Evolutionary conservation across 2,113 vertebrate genomes (phyloP).

Genomic region (Chloropsis cyanopogon): DNA sequence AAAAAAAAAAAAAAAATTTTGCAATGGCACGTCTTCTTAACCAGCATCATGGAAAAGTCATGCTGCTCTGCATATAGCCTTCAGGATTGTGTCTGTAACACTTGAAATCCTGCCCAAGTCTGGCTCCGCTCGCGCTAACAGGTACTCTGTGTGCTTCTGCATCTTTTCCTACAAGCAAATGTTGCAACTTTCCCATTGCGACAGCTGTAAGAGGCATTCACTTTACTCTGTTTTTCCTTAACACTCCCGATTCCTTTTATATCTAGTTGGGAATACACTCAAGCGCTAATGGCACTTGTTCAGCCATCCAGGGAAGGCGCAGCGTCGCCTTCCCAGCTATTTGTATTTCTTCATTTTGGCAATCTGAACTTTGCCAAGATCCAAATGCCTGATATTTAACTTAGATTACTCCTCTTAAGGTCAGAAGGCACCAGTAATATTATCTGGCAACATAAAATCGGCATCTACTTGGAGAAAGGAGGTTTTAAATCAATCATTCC

Average conservation of each 20-base stretch:
- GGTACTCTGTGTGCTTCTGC: slow-evolving; percentile 73
- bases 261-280: slow-evolving; percentile 53
- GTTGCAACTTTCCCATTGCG: slow-evolving; percentile 64
- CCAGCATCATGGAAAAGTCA: slow-evolving; percentile 58
- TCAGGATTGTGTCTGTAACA: slow-evolving; percentile 70
- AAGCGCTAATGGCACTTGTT: slow-evolving; percentile 57
- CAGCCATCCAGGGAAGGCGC: slow-evolving; percentile 43
- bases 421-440: slow-evolving; percentile 35
- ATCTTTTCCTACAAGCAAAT: slow-evolving; percentile 75
- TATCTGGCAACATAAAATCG: neutral
- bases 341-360: slow-evolving; percentile 51
- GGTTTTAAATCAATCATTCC: slow-evolving; percentile 51
- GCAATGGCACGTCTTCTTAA: slow-evolving; percentile 62
- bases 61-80: slow-evolving; percentile 61
- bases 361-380: slow-evolving; percentile 51
- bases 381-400: slow-evolving; percentile 49
- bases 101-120: slow-evolving; percentile 65
- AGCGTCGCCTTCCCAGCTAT: neutral
- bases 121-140: slow-evolving; percentile 67
- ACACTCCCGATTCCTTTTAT: slow-evolving; percentile 61
- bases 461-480: neutral
- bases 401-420: slow-evolving; percentile 25
- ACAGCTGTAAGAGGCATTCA: slow-evolving; percentile 59
- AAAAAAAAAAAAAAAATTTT: neutral
- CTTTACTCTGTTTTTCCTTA: slow-evolving; percentile 63